phyloP scores from a whole-genome alignment of 2,888 invertebrate genomes.

The Cheilosia scutellata region DNA sequence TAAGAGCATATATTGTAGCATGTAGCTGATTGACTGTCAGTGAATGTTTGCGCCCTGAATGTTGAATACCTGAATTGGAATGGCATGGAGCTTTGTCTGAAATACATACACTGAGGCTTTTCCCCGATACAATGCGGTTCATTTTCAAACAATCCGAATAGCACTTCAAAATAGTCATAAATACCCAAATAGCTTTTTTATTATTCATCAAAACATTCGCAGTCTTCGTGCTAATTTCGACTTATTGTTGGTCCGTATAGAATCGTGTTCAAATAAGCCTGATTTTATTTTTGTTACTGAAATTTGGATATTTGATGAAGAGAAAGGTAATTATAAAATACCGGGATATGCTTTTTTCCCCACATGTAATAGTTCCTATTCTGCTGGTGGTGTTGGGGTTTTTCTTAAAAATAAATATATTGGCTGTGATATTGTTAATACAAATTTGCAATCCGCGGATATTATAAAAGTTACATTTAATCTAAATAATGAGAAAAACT shows the following conservation, averaged over 20 bases:
- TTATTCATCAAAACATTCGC: slow-evolving; percentile 8
- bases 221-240: slow-evolving; percentile 4
- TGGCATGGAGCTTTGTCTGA: too few species aligned
- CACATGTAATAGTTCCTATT: background rate
- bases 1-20: too few species aligned
- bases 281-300: background rate
- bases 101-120: too few species aligned
- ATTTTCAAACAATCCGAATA: too few species aligned
- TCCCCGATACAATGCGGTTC: too few species aligned
- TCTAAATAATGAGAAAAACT: too few species aligned
- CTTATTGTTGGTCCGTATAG: background rate
- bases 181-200: background rate
- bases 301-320: background rate
- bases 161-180: background rate
- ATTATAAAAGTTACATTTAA: background rate
- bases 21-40: too few species aligned
- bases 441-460: background rate
- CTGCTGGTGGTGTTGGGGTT: slow-evolving; percentile 2
- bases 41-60: too few species aligned
- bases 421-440: background rate
- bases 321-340: slow-evolving; percentile 12
- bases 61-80: too few species aligned
- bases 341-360: slow-evolving; percentile 1
- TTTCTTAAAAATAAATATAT: background rate
- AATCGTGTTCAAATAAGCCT: slow-evolving; percentile 3